A percentile compares a stretch with the other conserved stretches of the same genome.
phyloP scores from a whole-genome alignment of 2,113 vertebrate species.

The Thermophis baileyi region DNA sequence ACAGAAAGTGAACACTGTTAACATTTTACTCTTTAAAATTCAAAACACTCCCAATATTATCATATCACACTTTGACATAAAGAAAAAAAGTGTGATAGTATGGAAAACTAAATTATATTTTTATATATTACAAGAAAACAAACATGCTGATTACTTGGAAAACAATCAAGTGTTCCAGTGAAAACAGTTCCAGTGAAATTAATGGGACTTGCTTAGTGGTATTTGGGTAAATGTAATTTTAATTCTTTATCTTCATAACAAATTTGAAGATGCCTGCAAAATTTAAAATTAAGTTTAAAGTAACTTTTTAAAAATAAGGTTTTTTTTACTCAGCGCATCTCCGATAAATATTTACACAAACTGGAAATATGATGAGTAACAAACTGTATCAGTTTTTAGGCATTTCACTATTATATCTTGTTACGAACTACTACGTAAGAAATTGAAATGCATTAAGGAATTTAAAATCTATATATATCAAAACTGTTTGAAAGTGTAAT shows the following conservation, averaged over 20 bases:
- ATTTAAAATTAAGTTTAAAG: neutral
- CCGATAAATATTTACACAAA: neutral
- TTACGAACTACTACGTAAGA: neutral
- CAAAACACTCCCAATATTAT: rapidly evolving
- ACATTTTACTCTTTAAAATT: neutral
- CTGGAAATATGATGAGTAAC: neutral
- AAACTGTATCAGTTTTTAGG: neutral
- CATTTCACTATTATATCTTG: neutral
- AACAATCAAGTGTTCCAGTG: neutral
- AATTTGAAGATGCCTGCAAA: neutral
- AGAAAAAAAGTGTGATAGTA: neutral
- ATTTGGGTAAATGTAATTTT: neutral
- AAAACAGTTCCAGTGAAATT: neutral
- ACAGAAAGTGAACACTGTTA: neutral
- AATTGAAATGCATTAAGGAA: neutral
- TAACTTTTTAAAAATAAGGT: neutral
- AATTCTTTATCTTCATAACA: neutral
- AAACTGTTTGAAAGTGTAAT: neutral
- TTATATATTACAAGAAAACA: neutral
- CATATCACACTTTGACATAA: rapidly evolving
- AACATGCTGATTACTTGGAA: neutral
- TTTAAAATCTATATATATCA: neutral
- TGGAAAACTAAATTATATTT: neutral
- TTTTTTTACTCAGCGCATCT: neutral
- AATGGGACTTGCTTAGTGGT: neutral